These are phyloP conservation scores for Tanytarsus gracilentus DNA, from an alignment of 2,888 invertebrate genomes.

Conservation along the genomic window DNA sequence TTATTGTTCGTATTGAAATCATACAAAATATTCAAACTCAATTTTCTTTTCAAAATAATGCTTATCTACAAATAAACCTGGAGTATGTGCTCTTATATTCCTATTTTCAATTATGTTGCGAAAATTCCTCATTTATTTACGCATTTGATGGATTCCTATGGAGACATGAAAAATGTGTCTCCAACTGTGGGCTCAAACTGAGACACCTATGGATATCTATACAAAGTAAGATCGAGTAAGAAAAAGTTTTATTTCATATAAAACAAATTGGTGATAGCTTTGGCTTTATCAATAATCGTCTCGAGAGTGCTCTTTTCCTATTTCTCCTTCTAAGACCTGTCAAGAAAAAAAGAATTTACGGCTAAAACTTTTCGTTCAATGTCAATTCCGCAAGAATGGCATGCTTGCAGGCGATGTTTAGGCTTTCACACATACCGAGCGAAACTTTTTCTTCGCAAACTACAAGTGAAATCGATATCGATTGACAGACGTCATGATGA, in stretches of 20 bases:
- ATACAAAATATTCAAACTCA: too few species aligned
- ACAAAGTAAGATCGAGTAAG: neutral
- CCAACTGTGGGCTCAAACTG: too few species aligned
- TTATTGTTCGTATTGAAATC: too few species aligned
- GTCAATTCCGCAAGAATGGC: constrained; percentile 13
- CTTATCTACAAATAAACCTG: too few species aligned
- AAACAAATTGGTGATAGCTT: constrained; percentile 26
- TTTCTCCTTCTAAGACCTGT: constrained; percentile 2
- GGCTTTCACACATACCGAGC: neutral
- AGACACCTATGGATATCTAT: too few species aligned
- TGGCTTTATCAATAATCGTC: constrained; percentile 28
- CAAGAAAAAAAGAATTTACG: constrained; percentile 24
- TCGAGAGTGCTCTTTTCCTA: too few species aligned
- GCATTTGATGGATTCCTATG: too few species aligned
- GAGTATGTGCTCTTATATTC: too few species aligned
- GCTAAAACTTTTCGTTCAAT: constrained; percentile 23
- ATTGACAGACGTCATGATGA: neutral
- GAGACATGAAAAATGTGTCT: neutral
- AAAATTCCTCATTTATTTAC: too few species aligned
- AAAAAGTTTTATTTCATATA: constrained; percentile 9
- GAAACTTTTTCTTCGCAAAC: neutral
- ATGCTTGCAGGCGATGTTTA: too few species aligned
- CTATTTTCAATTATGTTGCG: too few species aligned
- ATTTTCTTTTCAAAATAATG: too few species aligned
- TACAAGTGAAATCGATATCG: constrained; percentile 23